Base-by-base conservation (phyloP, 2,888 invertebrate species). In the Xanthorhoe spadicearia region DNA sequence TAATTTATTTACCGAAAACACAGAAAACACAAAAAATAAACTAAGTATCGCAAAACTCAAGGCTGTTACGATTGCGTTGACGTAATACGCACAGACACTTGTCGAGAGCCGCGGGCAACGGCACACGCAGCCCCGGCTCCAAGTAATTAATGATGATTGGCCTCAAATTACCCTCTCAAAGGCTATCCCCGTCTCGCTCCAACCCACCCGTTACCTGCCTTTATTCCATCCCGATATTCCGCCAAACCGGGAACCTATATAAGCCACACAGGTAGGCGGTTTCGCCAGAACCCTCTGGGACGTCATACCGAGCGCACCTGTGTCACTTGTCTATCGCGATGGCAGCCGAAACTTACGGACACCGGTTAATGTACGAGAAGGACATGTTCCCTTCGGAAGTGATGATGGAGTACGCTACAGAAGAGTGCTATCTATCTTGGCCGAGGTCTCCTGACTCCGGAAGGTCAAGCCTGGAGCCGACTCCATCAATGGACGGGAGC, bases 101-200 rank as follows among this genome's bases (percentile, higher is more conserved):
- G 61, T 50, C 66, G 54, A 61, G 61, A 43, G 51, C 35, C 23
- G 4, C 55, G 35, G 63, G 66, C 67, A 81, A 80, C 84, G 81
- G 83, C 84, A 79, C 87, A 87, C 87, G 86, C 85, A 85, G 79
- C 75, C 85, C 81, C 80, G 88, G 91, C 87, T 88, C 82, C 80
- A 84, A 88, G 88, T 91, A 92, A 91, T 92, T 92, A 93, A 92
- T 92, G 92, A 92, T 93, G 93, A 93, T 93, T 93, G 92, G 86
- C 88, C 91, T 87, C 83, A 90, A 92, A 92, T 92, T 92, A 91
- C 90, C 89, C 90, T 87, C 90, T 85, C 86, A 80, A 79, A 81
- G 78, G 82, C 80, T 74, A 65, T 68, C 57, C 23, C 79, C 72
- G 70, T 91, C 92, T 77, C 85, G 63, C 73, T 89, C 84, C 56